Conservation (phyloP, 2,797 vertebrate genomes). For the Propithecus perrieri region DNA sequence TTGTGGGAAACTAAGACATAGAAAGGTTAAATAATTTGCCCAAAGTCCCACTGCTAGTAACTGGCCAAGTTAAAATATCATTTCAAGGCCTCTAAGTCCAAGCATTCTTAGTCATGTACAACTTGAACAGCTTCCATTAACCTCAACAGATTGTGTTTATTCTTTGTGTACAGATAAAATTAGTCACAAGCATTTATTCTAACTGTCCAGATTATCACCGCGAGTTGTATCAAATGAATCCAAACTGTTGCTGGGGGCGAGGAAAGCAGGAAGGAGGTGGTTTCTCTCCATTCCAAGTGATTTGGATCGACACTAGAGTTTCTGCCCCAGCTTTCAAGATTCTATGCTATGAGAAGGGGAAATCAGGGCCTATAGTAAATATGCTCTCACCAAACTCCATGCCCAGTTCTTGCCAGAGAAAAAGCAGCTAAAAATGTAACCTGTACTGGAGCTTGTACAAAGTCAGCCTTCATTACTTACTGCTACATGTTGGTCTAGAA, state of each 20-base stretch:
- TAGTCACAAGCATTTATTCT: constrained; percentile 50
- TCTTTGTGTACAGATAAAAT: constrained; percentile 69
- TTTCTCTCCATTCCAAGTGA: constrained; percentile 27
- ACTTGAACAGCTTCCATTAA: constrained; percentile 29
- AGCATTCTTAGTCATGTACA: constrained; percentile 4
- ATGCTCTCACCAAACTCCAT: constrained; percentile 18
- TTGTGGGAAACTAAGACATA: neutral
- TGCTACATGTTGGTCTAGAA: constrained; percentile 84
- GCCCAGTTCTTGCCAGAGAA: constrained; percentile 14
- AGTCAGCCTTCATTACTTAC: constrained; percentile 81
- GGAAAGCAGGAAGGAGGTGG: neutral
- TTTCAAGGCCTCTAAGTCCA: neutral
- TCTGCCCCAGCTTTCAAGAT: constrained; percentile 9
- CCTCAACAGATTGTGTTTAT: constrained; percentile 67
- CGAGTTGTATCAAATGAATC: constrained; percentile 43
- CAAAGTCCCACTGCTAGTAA: neutral
- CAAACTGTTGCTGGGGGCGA: constrained; percentile 55
- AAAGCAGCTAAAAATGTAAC: constrained; percentile 57
- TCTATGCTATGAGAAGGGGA: neutral
- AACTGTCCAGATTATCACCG: constrained; percentile 70
- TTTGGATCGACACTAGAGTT: constrained; percentile 31
- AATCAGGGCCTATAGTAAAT: neutral
- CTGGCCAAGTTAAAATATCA: neutral
- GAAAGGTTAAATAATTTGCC: constrained; percentile 17
- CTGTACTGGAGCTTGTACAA: constrained; percentile 70